Evolutionary conservation across 2,113 vertebrate genomes (phyloP).

Genomic region (Phoenicopterus ruber): DNA sequence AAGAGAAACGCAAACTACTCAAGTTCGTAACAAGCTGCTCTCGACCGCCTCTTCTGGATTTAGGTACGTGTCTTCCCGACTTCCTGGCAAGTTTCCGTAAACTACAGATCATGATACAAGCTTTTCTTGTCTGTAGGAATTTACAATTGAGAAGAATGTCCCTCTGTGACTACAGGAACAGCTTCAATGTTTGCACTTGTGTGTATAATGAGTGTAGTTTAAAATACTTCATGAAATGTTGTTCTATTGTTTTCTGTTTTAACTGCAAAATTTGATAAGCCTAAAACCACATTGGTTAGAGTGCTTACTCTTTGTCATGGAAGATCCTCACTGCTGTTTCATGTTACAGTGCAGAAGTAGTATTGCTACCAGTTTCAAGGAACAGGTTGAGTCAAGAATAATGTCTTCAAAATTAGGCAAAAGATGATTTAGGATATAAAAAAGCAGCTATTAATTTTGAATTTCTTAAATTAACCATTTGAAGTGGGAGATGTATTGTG

Average conservation of each 20-base stretch:
- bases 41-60: constrained; percentile 93
- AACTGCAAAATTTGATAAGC: background rate
- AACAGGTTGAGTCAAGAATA: background rate
- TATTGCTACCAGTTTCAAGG: background rate
- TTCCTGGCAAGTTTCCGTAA: background rate
- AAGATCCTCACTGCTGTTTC: background rate
- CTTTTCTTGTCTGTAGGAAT: background rate
- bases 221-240: background rate
- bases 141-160: background rate
- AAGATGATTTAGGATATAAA: background rate
- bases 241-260: background rate
- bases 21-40: constrained; percentile 98
- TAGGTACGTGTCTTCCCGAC: constrained; percentile 73
- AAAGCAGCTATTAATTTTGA: background rate
- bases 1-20: constrained; percentile 94
- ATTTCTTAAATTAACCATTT: background rate
- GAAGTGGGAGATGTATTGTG: background rate
- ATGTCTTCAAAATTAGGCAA: background rate
- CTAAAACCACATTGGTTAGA: background rate
- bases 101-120: background rate
- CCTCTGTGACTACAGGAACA: background rate
- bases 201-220: background rate
- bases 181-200: background rate
- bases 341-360: background rate
- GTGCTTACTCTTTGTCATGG: background rate